These are phyloP conservation scores for Ovis canadensis DNA, from an alignment of 2,113 vertebrate species.

Conservation along the genomic window DNA sequence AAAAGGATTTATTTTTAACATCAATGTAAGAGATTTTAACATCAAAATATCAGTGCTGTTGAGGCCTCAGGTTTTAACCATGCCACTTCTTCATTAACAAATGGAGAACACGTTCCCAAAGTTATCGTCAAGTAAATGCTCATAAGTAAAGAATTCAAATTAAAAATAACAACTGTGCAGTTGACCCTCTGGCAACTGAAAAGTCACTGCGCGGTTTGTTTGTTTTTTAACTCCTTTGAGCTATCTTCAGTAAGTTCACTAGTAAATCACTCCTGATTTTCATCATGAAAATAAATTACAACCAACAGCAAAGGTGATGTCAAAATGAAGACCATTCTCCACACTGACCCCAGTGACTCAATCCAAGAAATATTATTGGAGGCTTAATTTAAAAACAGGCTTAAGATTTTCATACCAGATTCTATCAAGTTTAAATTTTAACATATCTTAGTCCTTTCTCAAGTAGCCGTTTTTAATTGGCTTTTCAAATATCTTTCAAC, in stretches of 20 bases:
- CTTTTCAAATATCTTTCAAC: constrained; percentile 39
- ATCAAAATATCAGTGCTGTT: not conserved
- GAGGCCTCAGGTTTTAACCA: not conserved
- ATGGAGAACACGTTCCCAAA: not conserved
- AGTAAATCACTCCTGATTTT: constrained; percentile 17
- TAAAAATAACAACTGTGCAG: not conserved
- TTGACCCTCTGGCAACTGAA: not conserved
- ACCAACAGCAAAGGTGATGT: constrained; percentile 1
- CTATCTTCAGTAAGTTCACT: not conserved
- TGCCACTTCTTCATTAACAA: not conserved
- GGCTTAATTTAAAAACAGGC: constrained; percentile 38
- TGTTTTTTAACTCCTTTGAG: not conserved
- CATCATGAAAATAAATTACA: constrained; percentile 39
- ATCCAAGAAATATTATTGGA: not conserved
- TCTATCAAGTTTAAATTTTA: not conserved
- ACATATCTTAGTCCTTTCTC: not conserved
- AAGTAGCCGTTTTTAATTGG: not conserved
- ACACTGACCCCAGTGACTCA: not conserved
- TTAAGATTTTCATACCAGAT: constrained; percentile 39
- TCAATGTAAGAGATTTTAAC: not conserved
- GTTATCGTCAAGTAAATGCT: not conserved
- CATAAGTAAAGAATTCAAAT: not conserved
- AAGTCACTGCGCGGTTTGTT: not conserved
- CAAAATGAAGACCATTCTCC: not conserved
- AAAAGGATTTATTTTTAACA: not conserved